phyloP scores from a whole-genome alignment of 2,797 vertebrate genomes.

The Chaunax sp. region DNA sequence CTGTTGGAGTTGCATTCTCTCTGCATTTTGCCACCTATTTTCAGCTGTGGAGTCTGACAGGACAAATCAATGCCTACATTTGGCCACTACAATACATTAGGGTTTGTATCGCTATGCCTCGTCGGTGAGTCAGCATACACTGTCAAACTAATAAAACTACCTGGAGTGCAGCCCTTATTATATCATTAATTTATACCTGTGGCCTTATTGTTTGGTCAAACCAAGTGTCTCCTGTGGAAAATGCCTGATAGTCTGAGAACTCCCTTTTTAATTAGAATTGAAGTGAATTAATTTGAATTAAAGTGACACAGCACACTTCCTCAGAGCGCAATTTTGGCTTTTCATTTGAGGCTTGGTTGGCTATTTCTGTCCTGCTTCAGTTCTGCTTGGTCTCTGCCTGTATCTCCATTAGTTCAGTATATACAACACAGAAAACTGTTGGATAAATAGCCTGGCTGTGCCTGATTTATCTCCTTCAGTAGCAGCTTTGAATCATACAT shows the following conservation, averaged over 20 bases:
- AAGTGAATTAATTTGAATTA: too few relatives aligned
- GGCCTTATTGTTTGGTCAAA: too few relatives aligned
- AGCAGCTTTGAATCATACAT: slow-evolving; percentile 11
- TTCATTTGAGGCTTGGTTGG: background rate
- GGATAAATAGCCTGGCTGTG: slow-evolving; percentile 56
- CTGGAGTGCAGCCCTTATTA: background rate
- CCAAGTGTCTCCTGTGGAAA: too few relatives aligned
- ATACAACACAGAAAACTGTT: slow-evolving; percentile 59
- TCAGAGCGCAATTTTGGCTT: background rate
- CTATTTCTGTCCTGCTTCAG: background rate
- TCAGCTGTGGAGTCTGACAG: too few relatives aligned
- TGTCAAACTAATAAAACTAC: background rate
- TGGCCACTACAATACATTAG: too few relatives aligned
- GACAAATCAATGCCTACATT: too few relatives aligned
- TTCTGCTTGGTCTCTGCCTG: slow-evolving; percentile 18
- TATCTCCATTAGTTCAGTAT: slow-evolving; percentile 30
- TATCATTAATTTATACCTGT: background rate
- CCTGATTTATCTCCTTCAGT: slow-evolving; percentile 25
- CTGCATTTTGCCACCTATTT: too few relatives aligned
- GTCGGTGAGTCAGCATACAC: too few relatives aligned
- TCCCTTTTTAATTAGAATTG: too few relatives aligned
- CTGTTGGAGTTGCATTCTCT: too few relatives aligned
- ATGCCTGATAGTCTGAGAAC: too few relatives aligned
- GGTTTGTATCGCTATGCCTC: too few relatives aligned
- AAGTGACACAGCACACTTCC: slow-evolving; percentile 1